Percentiles rank a stretch among this genome's conserved stretches.
Conservation (phyloP, 2,888 invertebrate species). For the Cotesia congregata region DNA sequence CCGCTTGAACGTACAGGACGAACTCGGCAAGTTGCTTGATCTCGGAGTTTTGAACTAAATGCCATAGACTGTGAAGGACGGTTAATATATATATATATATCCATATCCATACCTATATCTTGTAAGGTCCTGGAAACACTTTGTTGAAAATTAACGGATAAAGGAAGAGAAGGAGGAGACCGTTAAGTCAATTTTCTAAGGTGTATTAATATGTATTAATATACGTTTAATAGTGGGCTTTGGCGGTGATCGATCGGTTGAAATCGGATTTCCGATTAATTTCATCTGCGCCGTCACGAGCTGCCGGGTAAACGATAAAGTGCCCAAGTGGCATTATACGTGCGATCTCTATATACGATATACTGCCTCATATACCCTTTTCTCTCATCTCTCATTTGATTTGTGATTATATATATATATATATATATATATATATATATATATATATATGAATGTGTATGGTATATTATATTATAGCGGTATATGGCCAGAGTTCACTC, state of each 20-base stretch:
- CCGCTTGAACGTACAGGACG: conserved; percentile 54
- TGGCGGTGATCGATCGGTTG: conserved; percentile 49
- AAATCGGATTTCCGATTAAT: conserved; percentile 44
- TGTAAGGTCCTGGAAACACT: background rate
- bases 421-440: conserved; percentile 1
- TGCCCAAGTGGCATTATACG: background rate
- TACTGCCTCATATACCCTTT: background rate
- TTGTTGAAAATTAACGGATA: background rate
- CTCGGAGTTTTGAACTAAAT: background rate
- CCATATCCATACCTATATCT: background rate
- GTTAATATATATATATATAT: background rate
- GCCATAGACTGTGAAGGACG: background rate
- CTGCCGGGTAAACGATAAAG: conserved; percentile 2
- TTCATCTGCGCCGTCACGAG: conserved; percentile 24
- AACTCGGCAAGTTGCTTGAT: conserved; percentile 22
- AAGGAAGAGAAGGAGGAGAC: background rate
- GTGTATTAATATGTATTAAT: conserved; percentile 49
- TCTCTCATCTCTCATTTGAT: background rate
- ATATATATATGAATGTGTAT: background rate
- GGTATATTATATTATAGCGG: background rate
- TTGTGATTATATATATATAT: background rate
- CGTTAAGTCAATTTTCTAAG: background rate
- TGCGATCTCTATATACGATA: background rate
- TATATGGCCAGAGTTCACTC: background rate
- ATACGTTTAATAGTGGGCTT: conserved; percentile 48